Conservation (phyloP, 92 coral and sea anemone genomes). For the Epizoanthus stellaris region DNA sequence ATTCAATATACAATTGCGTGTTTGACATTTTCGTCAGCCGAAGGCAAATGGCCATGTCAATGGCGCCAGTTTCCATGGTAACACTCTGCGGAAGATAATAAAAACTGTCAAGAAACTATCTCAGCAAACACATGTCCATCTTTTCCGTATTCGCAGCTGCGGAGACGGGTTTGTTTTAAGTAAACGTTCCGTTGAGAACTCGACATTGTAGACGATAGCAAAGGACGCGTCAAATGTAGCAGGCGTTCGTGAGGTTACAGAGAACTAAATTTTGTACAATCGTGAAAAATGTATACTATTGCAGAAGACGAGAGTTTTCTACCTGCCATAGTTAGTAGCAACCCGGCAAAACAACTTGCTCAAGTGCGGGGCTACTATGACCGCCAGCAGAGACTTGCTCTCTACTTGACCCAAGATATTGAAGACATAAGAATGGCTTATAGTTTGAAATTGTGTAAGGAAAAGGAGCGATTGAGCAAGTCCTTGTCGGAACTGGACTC, state of each 20-base stretch:
- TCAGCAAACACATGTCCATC: conserved; percentile 6
- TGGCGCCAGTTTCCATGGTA: conserved; percentile 2
- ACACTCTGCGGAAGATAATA: neutral
- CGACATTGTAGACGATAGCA: neutral
- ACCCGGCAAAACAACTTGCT: conserved; percentile 82
- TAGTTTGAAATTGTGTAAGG: conserved; percentile 71
- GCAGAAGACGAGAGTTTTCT: conserved; percentile 87
- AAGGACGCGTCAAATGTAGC: neutral
- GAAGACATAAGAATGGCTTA: conserved; percentile 86
- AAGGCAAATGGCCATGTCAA: conserved; percentile 15
- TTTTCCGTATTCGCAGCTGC: conserved; percentile 27
- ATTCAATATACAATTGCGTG: neutral
- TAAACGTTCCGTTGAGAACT: conserved; percentile 8
- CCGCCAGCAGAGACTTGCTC: conserved; percentile 63
- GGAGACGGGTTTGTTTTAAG: conserved; percentile 6
- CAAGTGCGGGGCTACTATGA: conserved; percentile 80
- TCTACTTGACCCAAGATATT: conserved; percentile 72
- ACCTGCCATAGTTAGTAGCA: conserved; percentile 71
- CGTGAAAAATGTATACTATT: conserved; percentile 58
- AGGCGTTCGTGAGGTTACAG: neutral
- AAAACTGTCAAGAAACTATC: conserved; percentile 15
- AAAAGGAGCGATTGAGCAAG: conserved; percentile 80
- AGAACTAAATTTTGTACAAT: neutral
- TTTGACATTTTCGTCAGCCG: conserved; percentile 18
- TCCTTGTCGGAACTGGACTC: conserved; percentile 97